Conservation (phyloP, 2,113 vertebrate species). For the Gadus macrocephalus region DNA sequence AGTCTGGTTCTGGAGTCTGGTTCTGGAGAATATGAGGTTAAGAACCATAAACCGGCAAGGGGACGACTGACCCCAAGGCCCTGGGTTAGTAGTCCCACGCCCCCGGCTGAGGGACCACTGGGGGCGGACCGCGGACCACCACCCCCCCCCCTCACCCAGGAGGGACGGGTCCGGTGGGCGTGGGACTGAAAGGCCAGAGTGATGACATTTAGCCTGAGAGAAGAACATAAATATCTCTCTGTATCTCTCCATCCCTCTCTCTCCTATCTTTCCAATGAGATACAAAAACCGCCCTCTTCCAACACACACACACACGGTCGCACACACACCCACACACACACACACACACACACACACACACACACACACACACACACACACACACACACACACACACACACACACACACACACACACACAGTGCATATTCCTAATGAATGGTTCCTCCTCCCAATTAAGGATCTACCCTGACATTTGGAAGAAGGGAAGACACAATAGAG, state of each 20-base stretch:
- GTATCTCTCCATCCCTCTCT: not conserved
- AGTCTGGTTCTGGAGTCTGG: too few relatives aligned
- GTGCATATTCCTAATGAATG: constrained; percentile 35
- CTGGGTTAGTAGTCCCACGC: too few relatives aligned
- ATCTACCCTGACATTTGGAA: constrained; percentile 27
- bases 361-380: not conserved
- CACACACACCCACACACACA: too few relatives aligned
- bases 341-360: too few relatives aligned
- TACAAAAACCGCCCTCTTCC: not conserved
- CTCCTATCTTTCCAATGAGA: not conserved
- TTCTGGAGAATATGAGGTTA: too few relatives aligned
- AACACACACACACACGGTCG: too few relatives aligned
- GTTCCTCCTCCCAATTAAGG: constrained; percentile 24
- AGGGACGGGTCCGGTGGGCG: not conserved
- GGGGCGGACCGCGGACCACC: too few relatives aligned
- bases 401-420: not conserved
- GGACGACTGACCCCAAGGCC: too few relatives aligned
- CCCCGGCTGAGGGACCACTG: too few relatives aligned
- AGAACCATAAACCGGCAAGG: too few relatives aligned
- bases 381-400: not conserved
- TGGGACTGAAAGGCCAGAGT: constrained; percentile 29
- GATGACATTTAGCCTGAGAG: constrained; percentile 45
- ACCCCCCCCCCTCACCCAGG: too few relatives aligned
- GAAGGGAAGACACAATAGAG: not conserved
- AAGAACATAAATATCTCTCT: constrained; percentile 5